A percentile compares a stretch with the other conserved stretches of the same genome.
phyloP scores from a whole-genome alignment of 2,113 vertebrate genomes.

The Alouatta palliata region DNA sequence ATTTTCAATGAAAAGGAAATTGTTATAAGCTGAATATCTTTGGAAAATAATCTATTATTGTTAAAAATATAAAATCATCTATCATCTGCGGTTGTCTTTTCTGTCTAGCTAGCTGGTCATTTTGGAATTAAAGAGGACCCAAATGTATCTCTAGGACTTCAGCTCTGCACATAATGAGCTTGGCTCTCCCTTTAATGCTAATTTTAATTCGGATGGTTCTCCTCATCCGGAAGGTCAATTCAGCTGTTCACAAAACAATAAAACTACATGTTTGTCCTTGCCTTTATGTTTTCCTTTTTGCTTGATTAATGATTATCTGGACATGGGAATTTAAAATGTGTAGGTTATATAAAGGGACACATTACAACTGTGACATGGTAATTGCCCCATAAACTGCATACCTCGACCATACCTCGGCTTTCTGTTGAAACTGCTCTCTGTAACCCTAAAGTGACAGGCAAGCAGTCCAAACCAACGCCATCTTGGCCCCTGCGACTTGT shows the following conservation, averaged over 20 bases:
- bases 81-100: not conserved
- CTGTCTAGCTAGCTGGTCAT: not conserved
- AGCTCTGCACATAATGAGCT: not conserved
- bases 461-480: too few species aligned
- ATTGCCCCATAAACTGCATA: too few species aligned
- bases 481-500: too few species aligned
- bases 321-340: not conserved
- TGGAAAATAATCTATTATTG: not conserved
- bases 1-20: constrained; percentile 47
- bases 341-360: not conserved
- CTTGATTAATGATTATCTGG: constrained; percentile 29
- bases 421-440: too few species aligned
- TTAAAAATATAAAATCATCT: constrained; percentile 35
- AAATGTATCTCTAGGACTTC: not conserved
- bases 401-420: too few species aligned
- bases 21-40: not conserved
- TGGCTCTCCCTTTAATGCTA: not conserved
- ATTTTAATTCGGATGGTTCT: constrained; percentile 37
- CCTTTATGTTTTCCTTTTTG: constrained; percentile 17
- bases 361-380: not conserved
- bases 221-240: constrained; percentile 40
- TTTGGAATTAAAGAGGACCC: constrained; percentile 16
- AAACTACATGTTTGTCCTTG: not conserved
- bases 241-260: constrained; percentile 38
- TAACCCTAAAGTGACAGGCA: too few species aligned